phyloP scores from a whole-genome alignment of 2,113 vertebrate species.

The Scytalopus superciliaris region DNA sequence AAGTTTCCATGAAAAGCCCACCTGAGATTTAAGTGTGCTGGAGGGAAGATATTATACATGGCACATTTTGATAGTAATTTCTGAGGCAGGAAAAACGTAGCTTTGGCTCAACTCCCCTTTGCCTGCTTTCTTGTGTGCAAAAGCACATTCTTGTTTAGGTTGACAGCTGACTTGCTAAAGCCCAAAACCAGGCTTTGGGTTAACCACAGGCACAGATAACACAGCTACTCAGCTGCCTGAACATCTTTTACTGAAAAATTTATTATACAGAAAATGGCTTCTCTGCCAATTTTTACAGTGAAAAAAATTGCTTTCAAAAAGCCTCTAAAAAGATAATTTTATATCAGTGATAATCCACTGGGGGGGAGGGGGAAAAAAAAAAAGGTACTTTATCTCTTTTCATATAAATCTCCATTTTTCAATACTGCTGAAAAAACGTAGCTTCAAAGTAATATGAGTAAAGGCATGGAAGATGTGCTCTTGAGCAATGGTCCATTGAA shows the following conservation, averaged over 20 bases:
- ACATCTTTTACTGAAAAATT: background rate
- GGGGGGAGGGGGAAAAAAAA: too few species aligned
- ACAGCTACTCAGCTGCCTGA: background rate
- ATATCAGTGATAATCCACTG: background rate
- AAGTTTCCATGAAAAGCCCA: background rate
- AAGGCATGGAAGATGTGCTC: background rate
- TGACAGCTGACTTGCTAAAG: background rate
- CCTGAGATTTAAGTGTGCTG: rapidly evolving
- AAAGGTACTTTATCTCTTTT: background rate
- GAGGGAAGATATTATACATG: background rate
- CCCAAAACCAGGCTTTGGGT: background rate
- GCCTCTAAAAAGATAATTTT: background rate
- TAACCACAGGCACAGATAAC: background rate
- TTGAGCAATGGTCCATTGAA: slow-evolving; percentile 8
- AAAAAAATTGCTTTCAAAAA: background rate
- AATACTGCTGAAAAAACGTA: background rate
- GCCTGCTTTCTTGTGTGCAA: background rate
- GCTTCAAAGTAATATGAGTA: background rate
- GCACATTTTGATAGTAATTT: background rate
- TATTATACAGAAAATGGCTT: background rate
- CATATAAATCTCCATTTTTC: slow-evolving; percentile 14
- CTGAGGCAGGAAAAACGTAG: background rate
- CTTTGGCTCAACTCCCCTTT: background rate
- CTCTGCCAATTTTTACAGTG: background rate
- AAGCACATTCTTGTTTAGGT: background rate